A percentile compares a stretch with the other conserved stretches of the same genome.
Conservation (phyloP, 2,113 vertebrate genomes). For the Apistogramma diplotaenia region DNA sequence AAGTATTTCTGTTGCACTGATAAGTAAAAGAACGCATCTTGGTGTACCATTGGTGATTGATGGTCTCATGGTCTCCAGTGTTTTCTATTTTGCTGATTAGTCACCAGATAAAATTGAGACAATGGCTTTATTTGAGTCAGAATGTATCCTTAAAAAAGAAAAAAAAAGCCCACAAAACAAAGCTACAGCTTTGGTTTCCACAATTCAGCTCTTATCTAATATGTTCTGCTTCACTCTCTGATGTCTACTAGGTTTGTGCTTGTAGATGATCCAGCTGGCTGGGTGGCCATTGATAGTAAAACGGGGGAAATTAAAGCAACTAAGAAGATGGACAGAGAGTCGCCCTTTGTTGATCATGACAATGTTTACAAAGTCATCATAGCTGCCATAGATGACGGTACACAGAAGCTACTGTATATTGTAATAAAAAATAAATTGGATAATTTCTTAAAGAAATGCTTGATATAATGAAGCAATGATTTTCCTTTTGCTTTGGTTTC, state of each 20-base stretch:
- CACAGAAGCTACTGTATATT: background rate
- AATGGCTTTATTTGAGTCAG: background rate
- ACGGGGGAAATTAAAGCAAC: slow-evolving; percentile 74
- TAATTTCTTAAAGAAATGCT: background rate
- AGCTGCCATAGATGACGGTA: slow-evolving; percentile 78
- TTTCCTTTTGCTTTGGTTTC: background rate
- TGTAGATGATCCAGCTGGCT: slow-evolving; percentile 71
- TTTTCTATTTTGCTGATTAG: background rate
- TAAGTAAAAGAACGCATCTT: too few relatives aligned
- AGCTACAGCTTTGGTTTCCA: background rate
- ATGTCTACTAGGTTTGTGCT: slow-evolving; percentile 57
- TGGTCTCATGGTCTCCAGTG: background rate
- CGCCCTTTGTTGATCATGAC: slow-evolving; percentile 62
- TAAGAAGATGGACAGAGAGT: slow-evolving; percentile 79
- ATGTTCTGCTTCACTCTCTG: background rate
- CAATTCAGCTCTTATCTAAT: background rate
- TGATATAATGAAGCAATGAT: background rate
- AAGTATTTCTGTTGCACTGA: too few relatives aligned
- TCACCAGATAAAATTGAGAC: background rate
- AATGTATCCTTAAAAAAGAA: background rate
- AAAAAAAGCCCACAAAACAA: background rate
- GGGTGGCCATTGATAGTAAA: slow-evolving; percentile 73
- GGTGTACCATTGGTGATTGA: background rate
- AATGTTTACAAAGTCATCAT: slow-evolving; percentile 71
- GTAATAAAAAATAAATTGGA: background rate